Evolutionary conservation across 2,888 invertebrate genomes (phyloP), one percentile per base, ranked within the genome.

Genomic region (Lepidochrysops patricia): DNA sequence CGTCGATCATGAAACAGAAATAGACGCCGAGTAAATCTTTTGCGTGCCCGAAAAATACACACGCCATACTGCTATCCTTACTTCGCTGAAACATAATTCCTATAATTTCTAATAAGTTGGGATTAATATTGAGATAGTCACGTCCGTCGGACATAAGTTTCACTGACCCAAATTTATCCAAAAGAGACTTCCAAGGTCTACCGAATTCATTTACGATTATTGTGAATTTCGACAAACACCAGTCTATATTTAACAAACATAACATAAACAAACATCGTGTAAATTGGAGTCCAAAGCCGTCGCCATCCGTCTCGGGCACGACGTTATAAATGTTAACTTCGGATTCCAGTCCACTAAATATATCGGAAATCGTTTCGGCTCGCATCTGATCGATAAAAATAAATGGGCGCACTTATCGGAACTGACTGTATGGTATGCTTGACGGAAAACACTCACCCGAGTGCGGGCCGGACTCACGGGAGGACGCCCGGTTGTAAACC

Each of bases 401-500:
- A 82, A 78, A 72, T 78, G 76, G 73, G 50, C 77, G 73, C 73
- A 71, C 70, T 73, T 71, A 72, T 75, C 71, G 64, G 71, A 74
- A 72, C 69, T 64, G 67, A 70, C 63, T 66, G 60, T 60, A 61
- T 32, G 27, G 57, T 29, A 57, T 57, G 63, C 68, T 64, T 57
- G 57, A 64, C 62, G 49, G 15, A 61, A 61, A 63, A 64, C 70
- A 78, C 84, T 82, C 63, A 89, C 90, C 89, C 65, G 90, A 90
- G 72, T 90, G 89, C 25, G 90, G 90, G 62, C 90, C 90, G 58
- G 90, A 90, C 68, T 90, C 90, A 64, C 90, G 81, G 59, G 90
- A 90, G 23, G 89, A 89, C 26, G 89, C 91, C 25, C 92, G 90
- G 71, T 92, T 92, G 74, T 91, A 91, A 65, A 90, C 90, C 62